Evolutionary conservation across 2,113 vertebrate genomes (phyloP).

Genomic region (Apteryx mantelli): DNA sequence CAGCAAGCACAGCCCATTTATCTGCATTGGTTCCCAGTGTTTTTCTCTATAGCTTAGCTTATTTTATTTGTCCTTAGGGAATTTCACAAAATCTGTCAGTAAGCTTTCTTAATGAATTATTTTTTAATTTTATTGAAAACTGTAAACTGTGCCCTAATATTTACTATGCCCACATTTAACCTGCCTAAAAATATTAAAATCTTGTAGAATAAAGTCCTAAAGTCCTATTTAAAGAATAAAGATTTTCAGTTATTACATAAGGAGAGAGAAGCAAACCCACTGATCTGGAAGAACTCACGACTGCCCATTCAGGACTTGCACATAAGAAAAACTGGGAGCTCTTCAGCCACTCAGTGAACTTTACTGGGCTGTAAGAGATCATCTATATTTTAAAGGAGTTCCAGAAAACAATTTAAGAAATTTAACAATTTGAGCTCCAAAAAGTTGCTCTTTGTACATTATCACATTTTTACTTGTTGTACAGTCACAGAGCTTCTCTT

Average conservation of each 20-base stretch:
- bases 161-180: neutral
- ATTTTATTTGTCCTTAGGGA: neutral
- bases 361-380: neutral
- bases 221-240: too few species aligned
- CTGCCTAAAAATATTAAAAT: neutral
- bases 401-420: neutral
- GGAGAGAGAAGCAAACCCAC: neutral
- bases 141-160: neutral
- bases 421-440: neutral
- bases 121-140: neutral
- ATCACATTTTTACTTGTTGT: neutral
- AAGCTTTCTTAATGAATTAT: neutral
- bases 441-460: neutral
- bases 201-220: neutral
- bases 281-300: neutral
- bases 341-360: neutral
- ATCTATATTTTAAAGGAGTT: neutral
- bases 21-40: neutral
- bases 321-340: neutral
- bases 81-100: neutral
- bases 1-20: neutral
- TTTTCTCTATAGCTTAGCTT: neutral
- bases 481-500: neutral
- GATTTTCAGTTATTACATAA: neutral
- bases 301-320: neutral